These are phyloP conservation scores for Elaeidobius kamerunicus DNA, from an alignment of 2,888 invertebrate species.

Conservation along the genomic window DNA sequence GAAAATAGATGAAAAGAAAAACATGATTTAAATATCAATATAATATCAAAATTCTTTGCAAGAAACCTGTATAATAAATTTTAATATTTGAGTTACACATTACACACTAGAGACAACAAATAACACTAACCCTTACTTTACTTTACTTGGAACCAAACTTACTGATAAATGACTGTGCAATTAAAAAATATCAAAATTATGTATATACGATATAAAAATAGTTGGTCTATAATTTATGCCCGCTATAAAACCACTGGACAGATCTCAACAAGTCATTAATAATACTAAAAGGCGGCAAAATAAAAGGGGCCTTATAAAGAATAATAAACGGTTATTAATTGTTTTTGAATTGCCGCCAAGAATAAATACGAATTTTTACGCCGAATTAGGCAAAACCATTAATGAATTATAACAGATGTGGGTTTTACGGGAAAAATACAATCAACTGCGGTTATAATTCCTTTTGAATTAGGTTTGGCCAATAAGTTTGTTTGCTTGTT, in stretches of 20 bases:
- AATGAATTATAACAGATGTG: slow-evolving; percentile 31
- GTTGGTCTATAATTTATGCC: neutral
- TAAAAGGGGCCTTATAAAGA: slow-evolving; percentile 19
- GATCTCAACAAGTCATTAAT: slow-evolving; percentile 21
- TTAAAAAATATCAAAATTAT: no score
- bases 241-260: slow-evolving; percentile 12
- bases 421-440: slow-evolving; percentile 17
- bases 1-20: no score
- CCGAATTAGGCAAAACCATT: slow-evolving; percentile 33
- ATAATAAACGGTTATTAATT: slow-evolving; percentile 35
- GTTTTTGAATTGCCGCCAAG: slow-evolving; percentile 35
- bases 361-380: slow-evolving; percentile 35
- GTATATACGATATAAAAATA: slow-evolving; percentile 8
- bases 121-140: no score
- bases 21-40: no score
- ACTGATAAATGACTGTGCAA: no score
- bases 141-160: no score
- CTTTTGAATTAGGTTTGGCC: slow-evolving; percentile 1
- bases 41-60: no score
- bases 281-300: slow-evolving; percentile 17
- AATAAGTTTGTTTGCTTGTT: slow-evolving; percentile 13
- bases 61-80: no score
- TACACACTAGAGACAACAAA: no score
- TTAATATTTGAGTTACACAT: no score
- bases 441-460: slow-evolving; percentile 8